Conservation (phyloP, 2,113 vertebrate genomes). For the Saguinus imperator region DNA sequence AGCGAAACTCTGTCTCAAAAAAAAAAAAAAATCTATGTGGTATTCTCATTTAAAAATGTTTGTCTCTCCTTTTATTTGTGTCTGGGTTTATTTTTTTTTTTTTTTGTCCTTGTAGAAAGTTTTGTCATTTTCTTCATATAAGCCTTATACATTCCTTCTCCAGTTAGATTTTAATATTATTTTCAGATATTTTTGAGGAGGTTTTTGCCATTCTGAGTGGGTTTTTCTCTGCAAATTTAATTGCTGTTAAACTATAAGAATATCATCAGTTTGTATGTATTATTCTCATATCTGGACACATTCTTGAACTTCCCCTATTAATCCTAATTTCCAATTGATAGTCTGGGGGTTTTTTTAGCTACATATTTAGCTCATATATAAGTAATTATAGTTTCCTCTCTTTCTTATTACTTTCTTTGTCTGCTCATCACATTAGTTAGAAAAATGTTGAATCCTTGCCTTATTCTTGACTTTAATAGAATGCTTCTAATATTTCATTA, state of each 20-base stretch:
- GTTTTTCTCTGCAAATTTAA: neutral
- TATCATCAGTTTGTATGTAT: neutral
- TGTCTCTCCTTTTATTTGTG: neutral
- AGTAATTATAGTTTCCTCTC: neutral
- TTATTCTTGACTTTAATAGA: slow-evolving; percentile 2
- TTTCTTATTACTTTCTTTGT: neutral
- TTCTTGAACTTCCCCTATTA: neutral
- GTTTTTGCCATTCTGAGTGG: neutral
- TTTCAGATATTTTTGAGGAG: neutral
- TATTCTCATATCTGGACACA: neutral
- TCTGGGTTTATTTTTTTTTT: neutral
- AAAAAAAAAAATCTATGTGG: neutral
- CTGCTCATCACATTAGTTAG: neutral
- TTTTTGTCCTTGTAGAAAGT: neutral
- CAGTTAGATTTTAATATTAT: neutral
- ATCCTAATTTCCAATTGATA: neutral
- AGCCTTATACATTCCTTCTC: neutral
- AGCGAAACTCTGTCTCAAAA: no score
- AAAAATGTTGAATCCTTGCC: neutral
- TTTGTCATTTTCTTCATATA: neutral
- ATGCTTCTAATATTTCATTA: neutral
- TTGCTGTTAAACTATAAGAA: slow-evolving; percentile 4
- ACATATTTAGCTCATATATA: neutral
- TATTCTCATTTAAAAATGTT: neutral
- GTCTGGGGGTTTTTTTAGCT: neutral